Percentiles rank a stretch among this genome's conserved stretches.
Evolutionary conservation across 2,113 vertebrate genomes (phyloP).

Genomic region (Hemichromis elongatus): DNA sequence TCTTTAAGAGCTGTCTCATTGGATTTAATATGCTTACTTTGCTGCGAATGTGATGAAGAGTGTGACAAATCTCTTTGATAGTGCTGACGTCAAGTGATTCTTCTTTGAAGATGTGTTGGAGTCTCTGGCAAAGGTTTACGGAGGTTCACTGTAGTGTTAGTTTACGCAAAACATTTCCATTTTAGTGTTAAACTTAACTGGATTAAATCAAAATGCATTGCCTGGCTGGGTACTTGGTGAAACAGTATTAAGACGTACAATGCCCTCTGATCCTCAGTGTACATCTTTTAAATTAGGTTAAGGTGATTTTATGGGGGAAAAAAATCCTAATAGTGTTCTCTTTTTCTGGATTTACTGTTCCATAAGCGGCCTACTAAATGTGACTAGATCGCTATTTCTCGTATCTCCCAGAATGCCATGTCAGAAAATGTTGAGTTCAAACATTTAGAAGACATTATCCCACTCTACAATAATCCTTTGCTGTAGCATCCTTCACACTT

Average conservation of each 20-base stretch:
- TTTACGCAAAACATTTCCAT: neutral
- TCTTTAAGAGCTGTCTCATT: neutral
- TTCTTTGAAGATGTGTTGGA: neutral
- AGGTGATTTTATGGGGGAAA: neutral
- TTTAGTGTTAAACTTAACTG: neutral
- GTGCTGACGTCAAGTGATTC: conserved; percentile 2
- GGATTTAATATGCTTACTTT: conserved; percentile 10
- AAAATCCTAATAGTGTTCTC: neutral
- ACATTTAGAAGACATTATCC: neutral
- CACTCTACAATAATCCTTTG: neutral
- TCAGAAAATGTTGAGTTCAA: neutral
- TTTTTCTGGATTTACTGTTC: neutral
- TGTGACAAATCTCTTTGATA: conserved; percentile 49
- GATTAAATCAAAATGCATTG: neutral
- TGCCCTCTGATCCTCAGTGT: neutral
- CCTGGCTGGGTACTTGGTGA: neutral
- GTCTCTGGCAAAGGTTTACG: neutral
- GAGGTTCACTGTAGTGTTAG: neutral
- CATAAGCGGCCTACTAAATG: neutral
- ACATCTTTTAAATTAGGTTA: neutral
- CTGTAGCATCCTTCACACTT: neutral
- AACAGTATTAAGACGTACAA: neutral
- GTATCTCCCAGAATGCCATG: neutral
- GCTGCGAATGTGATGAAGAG: conserved; percentile 4
- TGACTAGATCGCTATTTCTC: neutral